Evolutionary conservation across 2,113 vertebrate species (phyloP), one percentile per base, ranked within the genome.

Genomic region (Oncorhynchus masou): DNA sequence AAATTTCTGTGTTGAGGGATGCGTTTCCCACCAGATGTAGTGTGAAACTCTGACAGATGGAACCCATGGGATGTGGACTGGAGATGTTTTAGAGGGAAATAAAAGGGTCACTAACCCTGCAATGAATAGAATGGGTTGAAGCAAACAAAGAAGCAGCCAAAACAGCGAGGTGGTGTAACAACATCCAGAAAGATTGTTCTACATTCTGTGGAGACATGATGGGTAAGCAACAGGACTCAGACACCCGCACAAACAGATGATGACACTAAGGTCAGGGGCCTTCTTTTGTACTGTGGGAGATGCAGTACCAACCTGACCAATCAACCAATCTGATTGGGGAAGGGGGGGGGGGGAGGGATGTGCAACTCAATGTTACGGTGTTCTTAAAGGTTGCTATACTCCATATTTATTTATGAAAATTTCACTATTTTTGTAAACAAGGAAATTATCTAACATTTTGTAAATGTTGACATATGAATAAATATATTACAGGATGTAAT

Each of bases 61-160:
- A 24, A 9, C 2, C 57, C 24, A 9, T 49, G 19, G 9, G 45
- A 15, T 11, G 34, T 16, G 6, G 2, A 12, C 2, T 34, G 24
- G 5, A 74, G 13, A 70, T 31, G 24, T 75, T 73, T 51, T 11
- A 75, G 27, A 27, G 27, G 19, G 34, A 39, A 74, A 83, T 24
- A 8, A 77, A 67, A 71, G 19, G 64, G 29, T 74, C 60, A 71
- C 8, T 77, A 13, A 3, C 24, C 8, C 65, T 73, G 70, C 27
- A 62, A 79, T 77, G 1, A 6, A 5, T n/a, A 75, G 39, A 77
- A 83, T 74, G 7, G 72, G n/a, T 77, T 84, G 74, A 77, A 73
- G 19, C 54, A 57, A 57, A 57, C 54, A 57, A 57, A 57, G 20
- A 19, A 4, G 54, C 15, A 57, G 54, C 54, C 54, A 57, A 57